phyloP scores from a whole-genome alignment of 2,113 vertebrate genomes.

The Lonchura striata region DNA sequence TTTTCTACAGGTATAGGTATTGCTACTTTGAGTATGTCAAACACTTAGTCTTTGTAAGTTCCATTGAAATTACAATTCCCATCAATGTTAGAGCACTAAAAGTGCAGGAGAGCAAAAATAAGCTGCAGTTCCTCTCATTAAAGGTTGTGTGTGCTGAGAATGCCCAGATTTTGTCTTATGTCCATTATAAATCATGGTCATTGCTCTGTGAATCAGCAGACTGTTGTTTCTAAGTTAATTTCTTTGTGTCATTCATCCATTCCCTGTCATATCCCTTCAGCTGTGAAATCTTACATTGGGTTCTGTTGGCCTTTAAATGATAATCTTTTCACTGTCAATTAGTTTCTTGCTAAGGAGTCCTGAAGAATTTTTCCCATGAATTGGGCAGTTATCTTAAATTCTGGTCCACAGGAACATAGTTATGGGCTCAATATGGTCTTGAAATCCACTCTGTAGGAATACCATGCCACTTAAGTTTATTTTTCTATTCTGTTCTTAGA shows the following conservation, averaged over 20 bases:
- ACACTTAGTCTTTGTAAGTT: neutral
- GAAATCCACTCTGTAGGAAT: neutral
- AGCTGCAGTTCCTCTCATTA: neutral
- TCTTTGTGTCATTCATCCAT: neutral
- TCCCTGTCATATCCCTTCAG: neutral
- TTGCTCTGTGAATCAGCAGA: slow-evolving; percentile 26
- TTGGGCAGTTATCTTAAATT: neutral
- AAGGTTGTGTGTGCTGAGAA: neutral
- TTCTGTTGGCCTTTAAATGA: neutral
- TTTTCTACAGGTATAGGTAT: neutral
- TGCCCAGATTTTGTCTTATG: neutral
- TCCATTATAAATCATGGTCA: neutral
- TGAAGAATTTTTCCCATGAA: neutral
- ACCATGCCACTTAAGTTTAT: neutral
- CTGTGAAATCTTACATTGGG: neutral
- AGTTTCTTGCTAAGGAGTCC: neutral
- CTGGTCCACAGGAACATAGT: neutral
- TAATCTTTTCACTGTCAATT: neutral
- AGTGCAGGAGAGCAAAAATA: neutral
- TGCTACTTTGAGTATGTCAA: fast-evolving
- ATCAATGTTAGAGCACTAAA: neutral
- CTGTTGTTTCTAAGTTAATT: slow-evolving; percentile 12
- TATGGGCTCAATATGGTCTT: neutral
- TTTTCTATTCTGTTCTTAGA: neutral
- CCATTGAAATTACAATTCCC: neutral